Evolutionary conservation across 2,888 invertebrate species (phyloP).

Genomic region (Coleophora flavipennella): DNA sequence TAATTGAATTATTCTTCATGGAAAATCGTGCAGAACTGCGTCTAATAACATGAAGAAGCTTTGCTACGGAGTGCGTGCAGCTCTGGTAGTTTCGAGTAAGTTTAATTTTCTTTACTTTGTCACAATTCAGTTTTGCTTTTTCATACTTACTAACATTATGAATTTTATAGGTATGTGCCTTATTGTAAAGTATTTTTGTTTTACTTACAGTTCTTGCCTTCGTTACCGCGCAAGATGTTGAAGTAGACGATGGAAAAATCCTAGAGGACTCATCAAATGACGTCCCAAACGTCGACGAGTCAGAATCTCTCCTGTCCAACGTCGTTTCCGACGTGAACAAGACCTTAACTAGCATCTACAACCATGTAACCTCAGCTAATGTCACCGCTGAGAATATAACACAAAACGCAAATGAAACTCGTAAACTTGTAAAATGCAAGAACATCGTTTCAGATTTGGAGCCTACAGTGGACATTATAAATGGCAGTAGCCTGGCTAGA

Average conservation of each 20-base stretch:
- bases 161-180: too few relatives aligned
- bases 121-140: too few relatives aligned
- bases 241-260: slow-evolving; percentile 29
- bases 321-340: slow-evolving; percentile 62
- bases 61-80: too few relatives aligned
- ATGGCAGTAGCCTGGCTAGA: slow-evolving; percentile 79
- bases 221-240: slow-evolving; percentile 40
- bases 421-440: slow-evolving; percentile 57
- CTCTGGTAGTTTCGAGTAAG: too few relatives aligned
- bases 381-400: slow-evolving; percentile 52
- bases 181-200: not conserved
- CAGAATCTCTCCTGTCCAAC: slow-evolving; percentile 56
- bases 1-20: too few relatives aligned
- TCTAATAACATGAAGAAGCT: too few relatives aligned
- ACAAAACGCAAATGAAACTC: slow-evolving; percentile 46
- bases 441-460: slow-evolving; percentile 48
- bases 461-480: slow-evolving; percentile 76
- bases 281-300: slow-evolving; percentile 57
- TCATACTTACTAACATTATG: too few relatives aligned
- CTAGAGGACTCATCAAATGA: slow-evolving; percentile 37
- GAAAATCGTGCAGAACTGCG: too few relatives aligned
- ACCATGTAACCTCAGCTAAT: slow-evolving; percentile 58
- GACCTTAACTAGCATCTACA: slow-evolving; percentile 55
- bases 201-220: slow-evolving; percentile 29
- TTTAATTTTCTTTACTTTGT: too few relatives aligned